These are phyloP conservation scores for Eucidaris tribuloides DNA, from an alignment of 35 echinoderm and acorn worm genomes.

Conservation along the genomic window DNA sequence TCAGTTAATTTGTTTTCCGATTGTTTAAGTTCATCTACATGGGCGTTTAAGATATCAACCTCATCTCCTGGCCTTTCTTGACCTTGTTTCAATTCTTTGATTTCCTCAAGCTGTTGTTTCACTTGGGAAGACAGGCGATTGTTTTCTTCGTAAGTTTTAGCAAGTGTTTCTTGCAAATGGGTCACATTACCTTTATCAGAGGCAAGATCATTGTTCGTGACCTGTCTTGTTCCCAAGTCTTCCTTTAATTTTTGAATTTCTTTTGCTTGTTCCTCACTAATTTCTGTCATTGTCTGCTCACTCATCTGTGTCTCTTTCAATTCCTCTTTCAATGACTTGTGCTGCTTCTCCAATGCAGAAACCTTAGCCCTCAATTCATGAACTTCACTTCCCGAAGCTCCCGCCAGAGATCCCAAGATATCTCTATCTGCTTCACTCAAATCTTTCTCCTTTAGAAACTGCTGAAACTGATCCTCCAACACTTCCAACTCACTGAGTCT, in stretches of 20 bases:
- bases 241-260: constrained; percentile 42
- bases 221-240: constrained; percentile 30
- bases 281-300: constrained; percentile 38
- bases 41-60: constrained; percentile 1
- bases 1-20: not conserved
- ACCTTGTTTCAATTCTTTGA: not conserved
- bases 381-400: not conserved
- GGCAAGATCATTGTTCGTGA: no score
- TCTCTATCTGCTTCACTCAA: not conserved
- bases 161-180: no score
- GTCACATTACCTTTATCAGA: no score
- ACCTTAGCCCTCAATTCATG: constrained; percentile 3
- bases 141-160: no score
- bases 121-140: no score
- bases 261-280: constrained; percentile 24
- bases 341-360: constrained; percentile 12
- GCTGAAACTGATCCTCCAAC: not conserved
- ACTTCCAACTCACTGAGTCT: not conserved
- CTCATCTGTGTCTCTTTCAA: constrained; percentile 29
- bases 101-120: no score
- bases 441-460: constrained; percentile 10
- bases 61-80: not conserved
- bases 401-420: not conserved
- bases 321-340: constrained; percentile 38
- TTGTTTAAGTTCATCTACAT: not conserved